Evolutionary conservation across 2,888 invertebrate species (phyloP), one percentile per base, ranked within the genome.

Genomic region (Sphaerophoria taeniata): DNA sequence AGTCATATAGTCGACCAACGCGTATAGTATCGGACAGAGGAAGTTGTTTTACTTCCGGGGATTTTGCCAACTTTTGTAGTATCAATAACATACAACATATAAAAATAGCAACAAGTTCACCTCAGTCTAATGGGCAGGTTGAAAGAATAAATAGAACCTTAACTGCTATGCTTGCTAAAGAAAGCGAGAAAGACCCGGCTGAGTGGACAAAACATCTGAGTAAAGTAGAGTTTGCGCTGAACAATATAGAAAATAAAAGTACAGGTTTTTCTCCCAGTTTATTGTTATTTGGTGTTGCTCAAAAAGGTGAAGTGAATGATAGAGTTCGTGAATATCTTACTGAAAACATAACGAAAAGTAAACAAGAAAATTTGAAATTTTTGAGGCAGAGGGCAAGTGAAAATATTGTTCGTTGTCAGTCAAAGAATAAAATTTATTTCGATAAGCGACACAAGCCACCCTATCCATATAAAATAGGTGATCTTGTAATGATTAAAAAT

Each of bases 141-240:
- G 24, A 24, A 24, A 24, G 24, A 24, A 24, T 24, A 24, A 24
- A 24, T 24, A 24, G 24, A 24, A 24, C 24, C 24, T 24, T 24
- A 24, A 24, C 24, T 24, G 24, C 1, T 24, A 24, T 24, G 24
- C 24, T 24, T 24, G 24, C 24, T 24, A 24, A 24, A 51, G 14
- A 51, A 51, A 51, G 51, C 9, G 51, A 14, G 16, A 51, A 16
- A 51, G 51, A 51, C 16, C 51, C 16, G 4, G 51, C 51, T 51
- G 51, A 51, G 51, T 51, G 51, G 51, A 51, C 51, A 51, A 51
- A 51, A 51, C 51, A 51, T 51, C 14, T 51, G 14, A 51, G 16
- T 51, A 51, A 51, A 51, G 14, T 51, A 51, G 51, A 51, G 4
- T 9, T 45, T 45, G 45, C 45, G 24, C 24, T 24, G 24, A 24